Percentiles rank a stretch among this genome's conserved stretches.
Conservation (phyloP, 2,888 invertebrate species). For the Xanthia icteritia region DNA sequence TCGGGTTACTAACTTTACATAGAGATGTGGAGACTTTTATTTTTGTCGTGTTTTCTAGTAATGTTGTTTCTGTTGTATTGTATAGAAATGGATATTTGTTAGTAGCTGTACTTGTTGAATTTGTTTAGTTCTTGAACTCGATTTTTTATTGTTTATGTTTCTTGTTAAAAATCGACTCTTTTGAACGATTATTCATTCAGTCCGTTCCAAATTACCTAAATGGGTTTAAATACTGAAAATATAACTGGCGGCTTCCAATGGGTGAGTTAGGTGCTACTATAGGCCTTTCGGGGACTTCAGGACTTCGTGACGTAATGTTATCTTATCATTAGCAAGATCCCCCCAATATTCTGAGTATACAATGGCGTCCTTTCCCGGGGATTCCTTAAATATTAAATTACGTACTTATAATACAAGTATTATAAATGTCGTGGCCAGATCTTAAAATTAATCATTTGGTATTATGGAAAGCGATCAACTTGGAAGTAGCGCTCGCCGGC, state of each 20-base stretch:
- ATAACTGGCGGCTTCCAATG: not conserved
- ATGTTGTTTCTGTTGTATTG: slow-evolving; percentile 27
- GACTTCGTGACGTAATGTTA: not conserved
- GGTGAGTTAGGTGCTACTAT: not conserved
- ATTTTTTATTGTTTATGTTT: not conserved
- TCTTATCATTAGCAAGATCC: not conserved
- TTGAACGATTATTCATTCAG: not conserved
- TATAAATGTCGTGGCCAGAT: too few species aligned
- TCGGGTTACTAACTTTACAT: slow-evolving; percentile 42
- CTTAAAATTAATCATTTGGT: too few species aligned
- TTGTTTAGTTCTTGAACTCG: not conserved
- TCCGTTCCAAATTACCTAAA: not conserved
- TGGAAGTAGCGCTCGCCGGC: too few species aligned
- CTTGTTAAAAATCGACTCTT: not conserved
- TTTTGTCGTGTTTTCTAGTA: slow-evolving; percentile 45
- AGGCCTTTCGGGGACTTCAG: not conserved
- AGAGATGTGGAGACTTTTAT: slow-evolving; percentile 30
- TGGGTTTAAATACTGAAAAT: not conserved
- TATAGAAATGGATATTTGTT: slow-evolving; percentile 37
- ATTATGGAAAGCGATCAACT: too few species aligned
- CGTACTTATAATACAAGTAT: not conserved
- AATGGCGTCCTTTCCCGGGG: not conserved
- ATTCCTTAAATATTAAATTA: not conserved
- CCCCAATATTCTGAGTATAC: not conserved
- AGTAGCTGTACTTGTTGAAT: slow-evolving; percentile 20